Percentiles rank a stretch among this genome's conserved stretches.
phyloP scores from a whole-genome alignment of 2,888 invertebrate species.

The Tiliacea aurago region DNA sequence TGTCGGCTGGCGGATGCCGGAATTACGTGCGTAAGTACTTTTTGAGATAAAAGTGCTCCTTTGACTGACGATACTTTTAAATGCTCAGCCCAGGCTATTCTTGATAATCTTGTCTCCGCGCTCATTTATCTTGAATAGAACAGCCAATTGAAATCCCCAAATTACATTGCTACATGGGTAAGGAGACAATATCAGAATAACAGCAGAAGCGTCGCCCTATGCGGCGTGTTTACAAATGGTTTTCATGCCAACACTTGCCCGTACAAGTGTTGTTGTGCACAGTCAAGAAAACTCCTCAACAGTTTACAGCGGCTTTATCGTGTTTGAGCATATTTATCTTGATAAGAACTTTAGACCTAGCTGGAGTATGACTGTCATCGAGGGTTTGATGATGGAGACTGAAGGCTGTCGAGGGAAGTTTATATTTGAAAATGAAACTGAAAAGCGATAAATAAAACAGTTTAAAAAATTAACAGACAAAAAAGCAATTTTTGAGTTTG shows the following conservation, averaged over 20 bases:
- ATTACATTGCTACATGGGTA: not conserved
- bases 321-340: not conserved
- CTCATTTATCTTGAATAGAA: not conserved
- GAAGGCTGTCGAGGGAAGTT: not conserved
- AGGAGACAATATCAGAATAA: not conserved
- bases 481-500: too few relatives aligned
- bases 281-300: not conserved
- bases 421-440: not conserved
- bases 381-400: not conserved
- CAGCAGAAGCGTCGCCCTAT: not conserved
- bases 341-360: not conserved
- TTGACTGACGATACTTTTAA: not conserved
- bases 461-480: too few relatives aligned
- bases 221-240: not conserved
- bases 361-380: too few relatives aligned
- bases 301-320: not conserved
- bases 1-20: constrained; percentile 97
- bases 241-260: not conserved
- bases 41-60: not conserved
- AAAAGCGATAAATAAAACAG: too few relatives aligned
- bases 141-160: not conserved
- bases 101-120: not conserved
- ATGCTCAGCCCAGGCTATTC: not conserved
- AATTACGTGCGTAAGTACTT: constrained; percentile 93
- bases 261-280: not conserved